Evolutionary conservation across 2,888 invertebrate species (phyloP), one percentile per base, ranked within the genome.

Genomic region (Monopis laevigella): DNA sequence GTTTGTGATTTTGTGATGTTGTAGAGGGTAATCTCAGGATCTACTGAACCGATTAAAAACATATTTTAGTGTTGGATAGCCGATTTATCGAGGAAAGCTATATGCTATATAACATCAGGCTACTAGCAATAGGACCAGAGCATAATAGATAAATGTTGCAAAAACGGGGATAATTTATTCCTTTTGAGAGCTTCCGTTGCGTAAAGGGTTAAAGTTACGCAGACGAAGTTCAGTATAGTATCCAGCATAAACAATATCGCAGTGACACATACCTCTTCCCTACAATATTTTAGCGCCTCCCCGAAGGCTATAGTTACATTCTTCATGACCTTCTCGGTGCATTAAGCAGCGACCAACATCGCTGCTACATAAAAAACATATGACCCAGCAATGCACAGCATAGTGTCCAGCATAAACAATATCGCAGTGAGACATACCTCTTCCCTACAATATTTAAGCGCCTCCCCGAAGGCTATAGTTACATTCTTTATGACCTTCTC

Each of bases 401-500:
- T 10, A 7, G 24, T 6, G 24, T 24, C 24, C n/a, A n/a, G 24
- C 24, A 24, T 10, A 24, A 24, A 6, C 10, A 24, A 10, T 10
- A 24, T 10, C 24, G 24, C 24, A 10, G 24, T n/a, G 29, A 11
- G 11, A 38, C 53, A 50, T 45, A 78, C 78, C 59, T 74, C 69
- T 42, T 66, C 65, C 13, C 78, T 56, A 51, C 80, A 80, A 43
- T 62, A 59, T 13, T 75, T 56, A 5, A 80, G 56, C 34, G 78
- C 78, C 51, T 77, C 46, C 6, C 24, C 24, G 46, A 78, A 80
- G 6, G 78, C 80, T 2, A 80, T 59, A 0, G 80, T 80, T 46
- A 80, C 67, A 40, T 78, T 74, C 46, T 73, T 77, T 71, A 80
- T 65, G 49, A 80, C 60, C 13, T 53, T 55, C 18, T 59, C 57